These are phyloP conservation scores for Vimba vimba DNA, from an alignment of 2,113 vertebrate genomes.

Conservation along the genomic window DNA sequence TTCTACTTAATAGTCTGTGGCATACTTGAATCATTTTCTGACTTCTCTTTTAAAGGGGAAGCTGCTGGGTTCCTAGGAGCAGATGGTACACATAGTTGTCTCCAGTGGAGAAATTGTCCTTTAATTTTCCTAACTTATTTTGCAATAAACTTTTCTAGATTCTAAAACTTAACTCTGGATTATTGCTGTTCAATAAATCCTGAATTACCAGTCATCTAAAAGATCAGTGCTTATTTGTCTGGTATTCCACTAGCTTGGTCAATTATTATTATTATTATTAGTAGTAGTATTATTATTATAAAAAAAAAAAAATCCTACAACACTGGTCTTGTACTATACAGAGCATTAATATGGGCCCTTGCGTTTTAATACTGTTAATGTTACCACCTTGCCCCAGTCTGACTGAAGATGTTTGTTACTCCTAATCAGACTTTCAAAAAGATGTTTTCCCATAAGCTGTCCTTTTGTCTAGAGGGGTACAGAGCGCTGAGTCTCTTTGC, in stretches of 20 bases:
- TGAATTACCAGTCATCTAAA: not conserved
- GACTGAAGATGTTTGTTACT: not conserved
- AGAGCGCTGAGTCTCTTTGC: too few species aligned
- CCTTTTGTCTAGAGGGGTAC: too few species aligned
- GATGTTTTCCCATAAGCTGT: not conserved
- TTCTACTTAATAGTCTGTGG: not conserved
- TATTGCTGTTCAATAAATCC: not conserved
- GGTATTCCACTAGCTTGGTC: too few species aligned
- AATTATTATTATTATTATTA: too few species aligned
- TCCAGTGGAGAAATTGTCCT: slow-evolving; percentile 67
- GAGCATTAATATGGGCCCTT: not conserved
- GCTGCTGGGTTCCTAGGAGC: not conserved
- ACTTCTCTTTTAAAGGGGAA: slow-evolving; percentile 55
- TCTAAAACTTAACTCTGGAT: not conserved
- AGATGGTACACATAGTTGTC: slow-evolving; percentile 46
- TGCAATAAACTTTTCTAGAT: not conserved
- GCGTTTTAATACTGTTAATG: not conserved
- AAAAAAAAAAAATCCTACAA: not conserved
- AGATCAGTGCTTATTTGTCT: too few species aligned
- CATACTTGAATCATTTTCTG: not conserved
- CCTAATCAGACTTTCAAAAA: not conserved
- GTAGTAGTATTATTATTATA: too few species aligned
- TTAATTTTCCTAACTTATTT: not conserved
- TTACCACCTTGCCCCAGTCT: too few species aligned
- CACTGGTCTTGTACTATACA: not conserved